Evolutionary conservation across 2,797 vertebrate genomes (phyloP).

Genomic region (Phoebastria nigripes): DNA sequence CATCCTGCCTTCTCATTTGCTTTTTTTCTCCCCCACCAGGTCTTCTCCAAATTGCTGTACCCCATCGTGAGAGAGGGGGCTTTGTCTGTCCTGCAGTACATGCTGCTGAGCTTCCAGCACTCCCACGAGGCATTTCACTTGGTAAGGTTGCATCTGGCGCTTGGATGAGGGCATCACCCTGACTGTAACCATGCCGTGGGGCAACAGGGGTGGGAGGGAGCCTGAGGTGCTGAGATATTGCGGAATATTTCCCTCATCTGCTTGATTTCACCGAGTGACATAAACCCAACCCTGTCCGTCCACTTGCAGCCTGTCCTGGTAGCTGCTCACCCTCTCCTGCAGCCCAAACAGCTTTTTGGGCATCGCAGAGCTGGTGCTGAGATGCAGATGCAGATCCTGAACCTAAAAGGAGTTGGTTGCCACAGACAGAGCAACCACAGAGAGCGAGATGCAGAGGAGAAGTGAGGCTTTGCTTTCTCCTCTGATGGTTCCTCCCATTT

Average conservation of each 20-base stretch:
- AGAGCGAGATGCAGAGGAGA: not conserved
- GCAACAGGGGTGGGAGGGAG: not conserved
- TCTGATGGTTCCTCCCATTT: not conserved
- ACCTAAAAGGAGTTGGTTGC: not conserved
- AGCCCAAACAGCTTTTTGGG: not conserved
- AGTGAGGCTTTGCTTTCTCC: not conserved
- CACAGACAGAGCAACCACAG: not conserved
- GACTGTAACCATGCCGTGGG: not conserved
- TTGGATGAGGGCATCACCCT: not conserved
- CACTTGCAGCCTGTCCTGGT: not conserved
- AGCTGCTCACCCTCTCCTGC: not conserved
- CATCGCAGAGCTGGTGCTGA: not conserved
- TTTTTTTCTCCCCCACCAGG: conserved; percentile 52
- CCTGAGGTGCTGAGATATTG: not conserved
- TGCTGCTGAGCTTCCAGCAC: conserved; percentile 84
- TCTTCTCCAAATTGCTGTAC: conserved; percentile 81
- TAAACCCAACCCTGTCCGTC: not conserved
- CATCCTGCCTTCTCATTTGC: not conserved
- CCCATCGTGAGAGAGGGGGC: conserved; percentile 79
- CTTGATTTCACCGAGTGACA: not conserved
- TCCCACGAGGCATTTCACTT: conserved; percentile 83
- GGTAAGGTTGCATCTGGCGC: conserved; percentile 63
- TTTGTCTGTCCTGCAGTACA: conserved; percentile 78
- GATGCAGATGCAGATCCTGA: not conserved
- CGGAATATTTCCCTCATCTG: not conserved